Base-by-base conservation (phyloP, 2,113 vertebrate species). In the Lipotes vexillifer region DNA sequence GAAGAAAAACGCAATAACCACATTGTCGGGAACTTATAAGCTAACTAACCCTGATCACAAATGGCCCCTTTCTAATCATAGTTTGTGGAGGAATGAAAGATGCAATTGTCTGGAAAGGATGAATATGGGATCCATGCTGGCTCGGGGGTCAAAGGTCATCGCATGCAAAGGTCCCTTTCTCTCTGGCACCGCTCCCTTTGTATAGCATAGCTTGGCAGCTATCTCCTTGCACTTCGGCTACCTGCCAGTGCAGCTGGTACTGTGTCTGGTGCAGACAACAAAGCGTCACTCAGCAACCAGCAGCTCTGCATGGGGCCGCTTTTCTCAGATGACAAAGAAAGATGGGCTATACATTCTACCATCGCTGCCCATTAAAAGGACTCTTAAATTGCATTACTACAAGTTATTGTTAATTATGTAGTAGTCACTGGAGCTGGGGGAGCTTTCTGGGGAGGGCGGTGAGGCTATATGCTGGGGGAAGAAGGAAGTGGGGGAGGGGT, bases 201-300 rank as follows among this genome's bases (percentile, higher is more conserved):
- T 99, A 98, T 98, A 99, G 98, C 98, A 98, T 98, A 98, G 98
- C 98, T 99, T 99, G 98, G 99, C 99, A 99, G 99, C 98, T 98
- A 98, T 99, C 98, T 98, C 98, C 98, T 98, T 98, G 99, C 98
- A 98, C 98, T 98, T 98, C 99, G 99, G 99, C 99, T 99, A 99
- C 99, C 98, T 99, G 99, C 99, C 99, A 99, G 98, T 99, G 98
- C 99, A 99, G 99, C 99, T 99, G 99, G 99, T 99, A 99, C 99
- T 98, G 98, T 98, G 98, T 99, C 99, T 99, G 99, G 98, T 98
- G 98, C 98, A 97, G 98, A 98, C 99, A 99, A 99, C 99, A 99
- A 99, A 99, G 98, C 99, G 98, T 99, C 99, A 99, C 99, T 99
- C 98, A 98, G 99, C 98, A 99, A 99, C 99, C 99, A 99, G 99